phyloP scores from a whole-genome alignment of 2,888 invertebrate genomes.

The Drosophila vallismaia region DNA sequence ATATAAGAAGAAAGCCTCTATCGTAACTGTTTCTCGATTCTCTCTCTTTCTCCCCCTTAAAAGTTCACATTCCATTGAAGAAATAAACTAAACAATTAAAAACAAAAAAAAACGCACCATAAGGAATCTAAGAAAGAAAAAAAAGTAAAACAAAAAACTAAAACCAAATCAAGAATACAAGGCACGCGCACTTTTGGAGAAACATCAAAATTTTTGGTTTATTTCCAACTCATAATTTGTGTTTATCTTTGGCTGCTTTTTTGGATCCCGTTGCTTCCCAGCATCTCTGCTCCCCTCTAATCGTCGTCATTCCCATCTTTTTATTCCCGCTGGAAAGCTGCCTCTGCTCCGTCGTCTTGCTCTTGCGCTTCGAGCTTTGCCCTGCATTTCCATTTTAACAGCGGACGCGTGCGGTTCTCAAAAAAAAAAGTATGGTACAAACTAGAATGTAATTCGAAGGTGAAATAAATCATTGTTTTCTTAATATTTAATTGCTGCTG shows the following conservation, averaged over 20 bases:
- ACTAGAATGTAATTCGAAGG: not conserved
- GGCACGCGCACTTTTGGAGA: slow-evolving; percentile 53
- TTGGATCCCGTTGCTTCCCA: slow-evolving; percentile 9
- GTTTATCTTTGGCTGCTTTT: slow-evolving; percentile 62
- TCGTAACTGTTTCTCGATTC: too few species aligned
- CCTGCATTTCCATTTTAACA: slow-evolving; percentile 40
- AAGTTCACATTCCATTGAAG: slow-evolving; percentile 6
- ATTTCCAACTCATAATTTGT: slow-evolving; percentile 76
- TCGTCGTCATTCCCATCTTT: slow-evolving; percentile 1
- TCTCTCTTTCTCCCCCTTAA: not conserved
- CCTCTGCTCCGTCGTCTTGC: slow-evolving; percentile 11
- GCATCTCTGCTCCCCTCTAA: not conserved
- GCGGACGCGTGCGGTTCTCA: slow-evolving; percentile 37
- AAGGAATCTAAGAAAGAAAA: slow-evolving; percentile 42
- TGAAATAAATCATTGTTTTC: slow-evolving; percentile 7
- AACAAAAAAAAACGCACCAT: slow-evolving; percentile 30
- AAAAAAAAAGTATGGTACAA: slow-evolving; percentile 7
- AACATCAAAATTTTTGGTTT: slow-evolving; percentile 69
- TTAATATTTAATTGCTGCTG: not conserved
- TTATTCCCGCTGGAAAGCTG: not conserved
- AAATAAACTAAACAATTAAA: slow-evolving; percentile 11
- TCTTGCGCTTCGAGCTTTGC: slow-evolving; percentile 10
- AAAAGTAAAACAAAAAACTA: slow-evolving; percentile 5
- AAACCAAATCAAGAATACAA: slow-evolving; percentile 8
- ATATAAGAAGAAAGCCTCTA: not conserved